Conservation (phyloP, 2,113 vertebrate species). For the Sciurus niger region DNA sequence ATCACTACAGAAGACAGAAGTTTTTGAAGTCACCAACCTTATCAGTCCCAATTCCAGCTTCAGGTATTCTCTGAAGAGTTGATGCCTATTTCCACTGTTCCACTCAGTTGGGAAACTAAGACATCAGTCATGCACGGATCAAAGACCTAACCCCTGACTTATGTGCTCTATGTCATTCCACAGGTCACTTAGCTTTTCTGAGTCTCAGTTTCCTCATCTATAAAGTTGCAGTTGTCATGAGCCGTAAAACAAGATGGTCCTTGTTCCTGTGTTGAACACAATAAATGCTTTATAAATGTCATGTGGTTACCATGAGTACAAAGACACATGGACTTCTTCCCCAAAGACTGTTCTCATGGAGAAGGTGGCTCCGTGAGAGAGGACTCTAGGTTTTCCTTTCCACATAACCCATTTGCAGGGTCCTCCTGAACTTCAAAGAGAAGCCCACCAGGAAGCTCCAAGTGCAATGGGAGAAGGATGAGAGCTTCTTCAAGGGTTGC, state of each 20-base stretch:
- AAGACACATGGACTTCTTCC: background rate
- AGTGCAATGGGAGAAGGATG: slow-evolving; percentile 16
- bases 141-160: background rate
- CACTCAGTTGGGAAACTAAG: background rate
- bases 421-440: slow-evolving; percentile 74
- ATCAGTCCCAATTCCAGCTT: background rate
- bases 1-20: background rate
- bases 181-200: background rate
- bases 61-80: background rate
- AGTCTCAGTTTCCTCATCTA: no score
- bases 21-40: background rate
- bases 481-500: background rate
- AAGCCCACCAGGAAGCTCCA: background rate
- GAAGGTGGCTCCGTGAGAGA: background rate
- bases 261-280: background rate
- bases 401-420: background rate
- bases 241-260: background rate
- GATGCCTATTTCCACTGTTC: background rate
- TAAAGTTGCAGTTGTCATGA: no score
- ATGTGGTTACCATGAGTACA: background rate
- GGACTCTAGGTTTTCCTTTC: slow-evolving; percentile 19
- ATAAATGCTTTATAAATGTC: background rate
- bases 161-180: background rate
- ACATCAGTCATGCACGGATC: background rate
- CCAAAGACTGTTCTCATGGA: background rate